A percentile compares a stretch with the other conserved stretches of the same genome.
phyloP scores from a whole-genome alignment of 2,113 vertebrate species.

The Toxotes jaculatrix region DNA sequence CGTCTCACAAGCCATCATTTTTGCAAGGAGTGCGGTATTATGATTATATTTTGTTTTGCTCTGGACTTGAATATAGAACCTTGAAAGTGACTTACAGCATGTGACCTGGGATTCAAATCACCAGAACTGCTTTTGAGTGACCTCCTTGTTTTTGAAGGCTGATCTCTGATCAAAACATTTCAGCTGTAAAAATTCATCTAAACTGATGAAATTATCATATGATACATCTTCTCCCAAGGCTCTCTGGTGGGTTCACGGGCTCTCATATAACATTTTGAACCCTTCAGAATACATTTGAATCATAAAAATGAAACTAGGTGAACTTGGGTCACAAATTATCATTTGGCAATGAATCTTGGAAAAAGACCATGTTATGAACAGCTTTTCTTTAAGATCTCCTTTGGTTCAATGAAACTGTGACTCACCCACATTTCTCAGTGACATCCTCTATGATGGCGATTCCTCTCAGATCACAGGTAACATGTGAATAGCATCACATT shows the following conservation, averaged over 20 bases:
- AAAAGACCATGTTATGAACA: slow-evolving; percentile 28
- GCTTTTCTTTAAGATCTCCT: slow-evolving; percentile 1
- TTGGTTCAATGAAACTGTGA: neutral
- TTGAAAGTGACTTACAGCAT: slow-evolving; percentile 7
- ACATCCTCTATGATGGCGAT: neutral
- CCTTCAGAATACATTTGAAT: slow-evolving; percentile 46
- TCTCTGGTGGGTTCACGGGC: slow-evolving; percentile 16
- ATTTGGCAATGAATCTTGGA: slow-evolving; percentile 19
- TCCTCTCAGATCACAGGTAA: neutral
- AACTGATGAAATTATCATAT: slow-evolving; percentile 27
- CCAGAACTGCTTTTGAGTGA: neutral
- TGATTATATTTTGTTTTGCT: slow-evolving; percentile 50
- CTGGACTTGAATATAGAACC: slow-evolving; percentile 50
- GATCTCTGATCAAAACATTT: slow-evolving; percentile 45
- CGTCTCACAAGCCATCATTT: slow-evolving; percentile 55
- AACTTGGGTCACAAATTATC: slow-evolving; percentile 41
- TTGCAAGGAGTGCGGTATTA: slow-evolving; percentile 43
- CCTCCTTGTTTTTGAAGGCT: slow-evolving; percentile 13
- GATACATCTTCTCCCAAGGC: slow-evolving; percentile 30
- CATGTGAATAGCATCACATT: neutral
- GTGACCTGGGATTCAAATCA: slow-evolving; percentile 24
- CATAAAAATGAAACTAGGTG: slow-evolving; percentile 24
- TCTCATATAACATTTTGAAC: slow-evolving; percentile 45
- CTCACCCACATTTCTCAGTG: neutral
- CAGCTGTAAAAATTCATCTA: slow-evolving; percentile 21